These are phyloP conservation scores for Thamnophis elegans DNA, from an alignment of 2,797 vertebrate genomes.

Conservation along the genomic window DNA sequence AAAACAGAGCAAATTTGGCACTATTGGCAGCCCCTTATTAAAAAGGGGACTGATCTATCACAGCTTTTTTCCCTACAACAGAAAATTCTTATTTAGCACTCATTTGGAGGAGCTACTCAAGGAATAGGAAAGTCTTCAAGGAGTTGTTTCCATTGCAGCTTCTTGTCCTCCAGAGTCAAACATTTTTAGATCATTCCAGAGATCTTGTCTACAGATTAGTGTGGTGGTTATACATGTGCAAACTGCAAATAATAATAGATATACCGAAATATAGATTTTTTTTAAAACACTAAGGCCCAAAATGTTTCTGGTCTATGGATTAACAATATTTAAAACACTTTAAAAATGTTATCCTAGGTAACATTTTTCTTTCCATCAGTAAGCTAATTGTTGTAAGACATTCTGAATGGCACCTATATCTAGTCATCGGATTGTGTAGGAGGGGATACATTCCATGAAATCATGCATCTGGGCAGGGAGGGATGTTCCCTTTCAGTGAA, in stretches of 20 bases:
- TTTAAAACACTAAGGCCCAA: slow-evolving; percentile 25
- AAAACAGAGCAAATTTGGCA: slow-evolving; percentile 54
- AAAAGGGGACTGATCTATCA: slow-evolving; percentile 37
- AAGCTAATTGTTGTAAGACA: slow-evolving; percentile 39
- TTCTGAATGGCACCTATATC: slow-evolving; percentile 51
- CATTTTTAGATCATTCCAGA: slow-evolving; percentile 24
- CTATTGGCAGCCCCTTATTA: not conserved
- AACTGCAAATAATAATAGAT: slow-evolving; percentile 31
- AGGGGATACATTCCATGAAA: slow-evolving; percentile 45
- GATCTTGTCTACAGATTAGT: slow-evolving; percentile 26
- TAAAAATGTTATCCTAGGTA: slow-evolving; percentile 37
- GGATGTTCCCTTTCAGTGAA: slow-evolving; percentile 33
- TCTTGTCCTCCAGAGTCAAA: slow-evolving; percentile 37
- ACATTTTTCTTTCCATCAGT: slow-evolving; percentile 37
- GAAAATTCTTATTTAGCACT: slow-evolving; percentile 31
- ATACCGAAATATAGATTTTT: not conserved
- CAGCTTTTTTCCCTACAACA: slow-evolving; percentile 33
- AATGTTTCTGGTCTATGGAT: slow-evolving; percentile 3
- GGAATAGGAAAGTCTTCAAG: not conserved
- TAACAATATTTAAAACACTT: slow-evolving; percentile 63
- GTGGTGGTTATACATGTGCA: slow-evolving; percentile 27
- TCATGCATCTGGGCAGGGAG: slow-evolving; percentile 37
- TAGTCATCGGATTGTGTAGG: slow-evolving; percentile 49
- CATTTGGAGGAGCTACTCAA: slow-evolving; percentile 20
- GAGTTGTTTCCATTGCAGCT: slow-evolving; percentile 25